Base-by-base conservation (phyloP, 2,113 vertebrate genomes). In the Panthera leo region DNA sequence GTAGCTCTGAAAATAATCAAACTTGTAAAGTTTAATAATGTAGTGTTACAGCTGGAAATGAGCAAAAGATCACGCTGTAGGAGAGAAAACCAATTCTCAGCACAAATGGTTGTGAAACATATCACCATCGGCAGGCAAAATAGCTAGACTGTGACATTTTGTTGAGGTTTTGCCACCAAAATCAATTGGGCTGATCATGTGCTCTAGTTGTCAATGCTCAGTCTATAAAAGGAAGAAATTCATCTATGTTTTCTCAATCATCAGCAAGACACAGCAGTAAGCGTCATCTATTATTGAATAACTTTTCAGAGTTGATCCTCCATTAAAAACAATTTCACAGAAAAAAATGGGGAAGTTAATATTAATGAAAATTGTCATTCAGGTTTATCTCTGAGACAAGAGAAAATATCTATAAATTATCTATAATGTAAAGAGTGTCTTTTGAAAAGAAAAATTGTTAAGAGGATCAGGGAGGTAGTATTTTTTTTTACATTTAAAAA, bases 141-240 rank as follows among this genome's bases (percentile, higher is more conserved):
- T 12, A 76, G 27, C 31, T 67, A 19, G 27, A 36, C 25, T 39
- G 25, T 61, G 58, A 78, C 23, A 73, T 87, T 87, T 58, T 18
- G 27, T 19, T 45, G 9, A 91, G 29, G 5, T 58, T 94, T 55
- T 73, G n/a, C 36, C 36, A 3, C 34, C 73, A 25, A 36, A 90
- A 55, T 92, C 51, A 45, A 12, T 83, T 42, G 53, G 11, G 34
- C 3, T 70, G 27, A 70, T n/a, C 36, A 16, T 39, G 63, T 45
- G 11, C 21, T 58, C 23, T 45, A 23, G 27, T 14, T 58, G 31
- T 25, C 29, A 21, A 80, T 78, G 76, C 4, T 75, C 70, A 23
- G 9, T 27, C 55, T 85, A 63, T 85, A 36, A 97, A 78, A 73
- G 90, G 29, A 70, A 65, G 61, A 73, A 90, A 42, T 84, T 67